A percentile compares a stretch with the other conserved stretches of the same genome.
These are phyloP conservation scores for Astur gentilis DNA, from an alignment of 2,113 vertebrate genomes.

Conservation along the genomic window DNA sequence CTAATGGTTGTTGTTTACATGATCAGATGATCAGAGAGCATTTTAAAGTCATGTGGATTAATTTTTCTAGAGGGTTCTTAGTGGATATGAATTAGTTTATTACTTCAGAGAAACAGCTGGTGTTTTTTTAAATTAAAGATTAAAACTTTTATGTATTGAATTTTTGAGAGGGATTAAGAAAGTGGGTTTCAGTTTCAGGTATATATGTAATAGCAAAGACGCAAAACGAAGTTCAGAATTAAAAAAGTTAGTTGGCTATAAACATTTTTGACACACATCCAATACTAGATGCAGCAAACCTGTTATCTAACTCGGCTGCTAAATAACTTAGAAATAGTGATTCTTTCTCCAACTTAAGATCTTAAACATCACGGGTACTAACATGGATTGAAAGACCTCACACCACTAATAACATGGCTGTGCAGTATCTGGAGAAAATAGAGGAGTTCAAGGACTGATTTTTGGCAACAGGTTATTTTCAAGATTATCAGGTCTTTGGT, in stretches of 20 bases:
- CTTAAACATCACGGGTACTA: accelerated
- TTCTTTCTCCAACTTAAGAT: not conserved
- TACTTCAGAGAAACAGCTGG: not conserved
- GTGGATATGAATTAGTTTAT: not conserved
- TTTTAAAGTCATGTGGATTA: not conserved
- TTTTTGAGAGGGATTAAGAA: not conserved
- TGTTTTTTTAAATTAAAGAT: not conserved
- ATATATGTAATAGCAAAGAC: not conserved
- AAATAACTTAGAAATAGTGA: not conserved
- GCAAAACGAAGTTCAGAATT: not conserved
- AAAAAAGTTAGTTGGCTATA: not conserved
- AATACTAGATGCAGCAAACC: not conserved
- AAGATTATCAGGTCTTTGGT: not conserved
- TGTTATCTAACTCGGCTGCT: not conserved
- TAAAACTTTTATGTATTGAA: not conserved
- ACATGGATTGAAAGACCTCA: not conserved
- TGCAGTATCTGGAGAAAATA: not conserved
- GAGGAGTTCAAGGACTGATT: not conserved
- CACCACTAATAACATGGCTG: not conserved
- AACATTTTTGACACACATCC: not conserved
- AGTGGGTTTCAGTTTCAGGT: not conserved
- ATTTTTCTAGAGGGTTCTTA: not conserved
- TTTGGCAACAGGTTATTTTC: not conserved
- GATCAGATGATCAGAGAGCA: not conserved
- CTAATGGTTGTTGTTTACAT: not conserved